Evolutionary conservation across 1,140 invertebrate genomes (phyloP).

Genomic region (Helicoverpa armigera): DNA sequence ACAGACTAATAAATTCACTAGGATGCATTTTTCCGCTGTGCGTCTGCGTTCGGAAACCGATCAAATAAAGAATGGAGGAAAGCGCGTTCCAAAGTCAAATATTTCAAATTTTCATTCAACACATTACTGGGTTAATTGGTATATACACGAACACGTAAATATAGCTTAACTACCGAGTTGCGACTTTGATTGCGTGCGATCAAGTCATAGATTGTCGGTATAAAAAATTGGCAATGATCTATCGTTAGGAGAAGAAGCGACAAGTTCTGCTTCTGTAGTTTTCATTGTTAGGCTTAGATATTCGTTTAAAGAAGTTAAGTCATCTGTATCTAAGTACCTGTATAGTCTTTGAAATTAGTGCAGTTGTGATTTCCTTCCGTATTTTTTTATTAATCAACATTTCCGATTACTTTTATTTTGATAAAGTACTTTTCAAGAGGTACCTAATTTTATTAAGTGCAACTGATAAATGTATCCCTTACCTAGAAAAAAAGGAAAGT

Average conservation of each 20-base stretch:
- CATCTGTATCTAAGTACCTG: not conserved
- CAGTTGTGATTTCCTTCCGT: not conserved
- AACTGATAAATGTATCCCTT: not conserved
- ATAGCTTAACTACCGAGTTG: conserved; percentile 5
- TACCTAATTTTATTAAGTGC: no score
- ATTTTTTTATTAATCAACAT: no score
- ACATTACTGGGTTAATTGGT: conserved; percentile 38
- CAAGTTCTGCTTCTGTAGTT: not conserved
- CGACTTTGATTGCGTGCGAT: conserved; percentile 9
- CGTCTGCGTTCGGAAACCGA: not conserved
- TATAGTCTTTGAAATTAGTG: not conserved
- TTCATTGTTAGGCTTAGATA: no score
- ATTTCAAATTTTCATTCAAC: conserved; percentile 43
- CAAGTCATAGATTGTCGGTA: conserved; percentile 6
- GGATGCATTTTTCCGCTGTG: no score
- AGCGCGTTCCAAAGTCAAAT: conserved; percentile 46
- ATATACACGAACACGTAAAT: conserved; percentile 8
- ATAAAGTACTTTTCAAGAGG: no score
- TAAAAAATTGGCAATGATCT: not conserved
- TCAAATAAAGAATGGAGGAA: conserved; percentile 25
- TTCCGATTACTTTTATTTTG: no score
- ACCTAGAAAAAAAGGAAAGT: not conserved
- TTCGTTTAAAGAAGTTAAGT: no score
- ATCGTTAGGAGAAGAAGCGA: not conserved
- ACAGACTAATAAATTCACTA: not conserved